Evolutionary conservation across 2,888 invertebrate genomes (phyloP), one percentile per base, ranked within the genome.

Genomic region (Campaea margaritaria): DNA sequence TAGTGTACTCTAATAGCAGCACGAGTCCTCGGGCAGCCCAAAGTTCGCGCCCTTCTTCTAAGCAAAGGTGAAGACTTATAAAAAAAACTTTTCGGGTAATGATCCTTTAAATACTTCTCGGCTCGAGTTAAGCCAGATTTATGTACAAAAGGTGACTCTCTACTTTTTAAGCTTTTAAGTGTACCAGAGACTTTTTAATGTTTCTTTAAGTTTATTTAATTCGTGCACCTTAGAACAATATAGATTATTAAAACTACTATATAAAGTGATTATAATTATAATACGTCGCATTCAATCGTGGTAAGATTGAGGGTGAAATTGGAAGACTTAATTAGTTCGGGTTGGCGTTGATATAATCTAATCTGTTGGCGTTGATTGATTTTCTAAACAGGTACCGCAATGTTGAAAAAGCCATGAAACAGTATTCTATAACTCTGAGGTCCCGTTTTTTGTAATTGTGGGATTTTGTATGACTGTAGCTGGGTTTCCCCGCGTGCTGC

Each of bases 401-500:
- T 21, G 21, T 21, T 21, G 21, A 21, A 3, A 21, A 5, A 21
- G n/a, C 21, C 21, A 21, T 31, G 31, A 31, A 31, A 31, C 31
- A 5, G 5, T 5, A 21, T 21, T 5, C 21, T 5, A 5, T 5
- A 5, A 21, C 31, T 3, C 8, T 9, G 31, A 31, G 31, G 7
- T 1, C 31, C 31, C 8, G 9, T 31, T 7, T 31, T 28, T 15
- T 3, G n/a, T 44, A 43, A 53, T 15, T 39, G 12, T 42, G 2
- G 5, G 28, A 15, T 38, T 48, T 16, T 12, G 10, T 46, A 15
- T 57, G 91, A 11, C 42, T 13, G 36, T n/a, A 61, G 60, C 60
- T 0, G 96, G 96, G 15, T 96, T 96, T 76, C 96, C 96, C 1
- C 95, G 96, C 74, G 96, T 96, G 62, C 91, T 95, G 55, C 96